Evolutionary conservation across 37 sponge, comb jelly and placozoan species (phyloP).

Genomic region (Mnemiopsis leidyi): DNA sequence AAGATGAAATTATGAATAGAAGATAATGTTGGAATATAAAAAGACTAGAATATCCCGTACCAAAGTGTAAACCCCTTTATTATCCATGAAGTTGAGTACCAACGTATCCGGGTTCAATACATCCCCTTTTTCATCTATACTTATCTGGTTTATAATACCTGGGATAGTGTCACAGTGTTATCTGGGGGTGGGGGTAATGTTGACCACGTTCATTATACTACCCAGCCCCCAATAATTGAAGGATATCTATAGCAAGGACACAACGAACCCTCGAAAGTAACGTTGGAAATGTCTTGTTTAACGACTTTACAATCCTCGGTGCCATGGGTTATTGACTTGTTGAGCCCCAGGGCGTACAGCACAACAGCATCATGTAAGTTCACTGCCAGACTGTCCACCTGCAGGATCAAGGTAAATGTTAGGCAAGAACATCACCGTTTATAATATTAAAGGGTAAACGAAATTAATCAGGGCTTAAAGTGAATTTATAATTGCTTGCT

Average conservation of each 20-base stretch:
- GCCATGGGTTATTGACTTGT: conserved; percentile 37
- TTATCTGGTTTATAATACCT: conserved; percentile 25
- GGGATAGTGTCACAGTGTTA: too few relatives aligned
- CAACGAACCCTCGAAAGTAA: conserved; percentile 18
- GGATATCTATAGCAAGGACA: too few relatives aligned
- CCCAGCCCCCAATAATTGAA: too few relatives aligned
- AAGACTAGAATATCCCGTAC: not conserved
- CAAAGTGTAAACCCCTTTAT: not conserved
- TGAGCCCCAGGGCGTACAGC: conserved; percentile 40
- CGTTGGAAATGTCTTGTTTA: conserved; percentile 17
- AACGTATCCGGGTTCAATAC: conserved; percentile 32
- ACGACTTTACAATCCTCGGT: conserved; percentile 3
- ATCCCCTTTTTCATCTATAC: conserved; percentile 33
- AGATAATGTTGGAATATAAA: too few relatives aligned
- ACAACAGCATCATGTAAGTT: conserved; percentile 48
- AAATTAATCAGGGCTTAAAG: too few relatives aligned
- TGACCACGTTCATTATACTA: too few relatives aligned
- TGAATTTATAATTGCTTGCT: too few relatives aligned
- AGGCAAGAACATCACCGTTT: too few relatives aligned
- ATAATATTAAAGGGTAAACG: too few relatives aligned
- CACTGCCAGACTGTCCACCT: conserved; percentile 62
- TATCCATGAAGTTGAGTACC: conserved; percentile 25
- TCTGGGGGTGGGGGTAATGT: too few relatives aligned
- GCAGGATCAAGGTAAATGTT: too few relatives aligned
- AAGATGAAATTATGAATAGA: too few relatives aligned